Evolutionary conservation across 2,113 vertebrate genomes (phyloP).

Genomic region (Apeltes quadracus): DNA sequence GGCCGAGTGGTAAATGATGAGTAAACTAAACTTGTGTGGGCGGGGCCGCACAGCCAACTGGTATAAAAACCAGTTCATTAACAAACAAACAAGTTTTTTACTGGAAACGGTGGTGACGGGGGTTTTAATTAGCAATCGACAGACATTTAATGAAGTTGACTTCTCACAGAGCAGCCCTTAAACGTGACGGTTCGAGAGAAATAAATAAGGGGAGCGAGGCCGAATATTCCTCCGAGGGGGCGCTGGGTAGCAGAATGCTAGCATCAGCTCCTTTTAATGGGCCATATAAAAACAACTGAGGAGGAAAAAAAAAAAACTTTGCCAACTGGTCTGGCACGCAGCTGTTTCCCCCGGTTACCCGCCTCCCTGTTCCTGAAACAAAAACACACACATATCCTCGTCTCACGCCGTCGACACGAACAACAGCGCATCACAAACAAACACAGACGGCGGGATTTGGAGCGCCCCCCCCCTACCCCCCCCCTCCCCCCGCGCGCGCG

Average conservation of each 20-base stretch:
- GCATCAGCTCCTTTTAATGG: conserved; percentile 84
- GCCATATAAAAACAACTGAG: conserved; percentile 81
- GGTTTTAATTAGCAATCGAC: conserved; percentile 41
- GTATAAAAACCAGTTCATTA: conserved; percentile 55
- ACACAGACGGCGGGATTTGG: conserved; percentile 48
- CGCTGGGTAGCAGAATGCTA: conserved; percentile 79
- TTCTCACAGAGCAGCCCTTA: conserved; percentile 30
- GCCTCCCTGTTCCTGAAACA: conserved; percentile 80
- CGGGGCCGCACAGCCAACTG: no score
- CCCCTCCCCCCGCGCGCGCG: conserved; percentile 26
- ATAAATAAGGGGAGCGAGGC: conserved; percentile 46
- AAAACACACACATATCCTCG: conserved; percentile 78
- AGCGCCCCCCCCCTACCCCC: neutral
- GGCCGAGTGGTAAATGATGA: neutral
- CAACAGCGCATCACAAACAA: conserved; percentile 92
- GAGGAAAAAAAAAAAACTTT: conserved; percentile 74
- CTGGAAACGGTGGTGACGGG: conserved; percentile 31
- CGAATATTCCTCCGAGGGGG: conserved; percentile 70
- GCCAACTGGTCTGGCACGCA: conserved; percentile 85
- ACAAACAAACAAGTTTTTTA: conserved; percentile 30
- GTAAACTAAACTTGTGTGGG: conserved; percentile 17
- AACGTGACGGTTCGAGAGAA: conserved; percentile 40
- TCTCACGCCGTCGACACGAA: conserved; percentile 85
- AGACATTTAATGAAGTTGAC: conserved; percentile 46
- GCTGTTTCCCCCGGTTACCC: conserved; percentile 81